A percentile compares a stretch with the other conserved stretches of the same genome.
phyloP scores from a whole-genome alignment of 2,888 invertebrate species.

The Oscheius sp. region DNA sequence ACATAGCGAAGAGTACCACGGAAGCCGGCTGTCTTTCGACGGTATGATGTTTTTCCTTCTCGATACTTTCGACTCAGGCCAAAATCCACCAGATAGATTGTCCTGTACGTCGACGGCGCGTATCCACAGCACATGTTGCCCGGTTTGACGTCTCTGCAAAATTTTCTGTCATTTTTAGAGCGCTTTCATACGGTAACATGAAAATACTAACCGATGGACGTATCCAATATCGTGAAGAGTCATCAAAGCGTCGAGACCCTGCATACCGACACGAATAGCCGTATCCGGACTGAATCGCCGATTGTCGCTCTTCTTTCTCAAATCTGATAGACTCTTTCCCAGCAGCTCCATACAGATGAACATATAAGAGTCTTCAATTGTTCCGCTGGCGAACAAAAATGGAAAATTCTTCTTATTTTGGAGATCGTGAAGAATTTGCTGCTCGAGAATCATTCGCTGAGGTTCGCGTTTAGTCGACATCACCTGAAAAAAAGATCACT shows the following conservation, averaged over 20 bases:
- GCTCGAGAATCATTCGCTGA: slow-evolving; percentile 30
- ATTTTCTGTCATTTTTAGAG: neutral
- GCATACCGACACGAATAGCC: slow-evolving; percentile 34
- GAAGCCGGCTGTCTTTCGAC: slow-evolving; percentile 33
- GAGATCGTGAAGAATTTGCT: slow-evolving; percentile 11
- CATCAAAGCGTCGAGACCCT: slow-evolving; percentile 18
- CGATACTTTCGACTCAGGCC: slow-evolving; percentile 33
- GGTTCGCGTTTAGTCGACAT: slow-evolving; percentile 20
- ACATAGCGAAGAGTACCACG: slow-evolving; percentile 39
- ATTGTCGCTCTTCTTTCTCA: slow-evolving; percentile 21
- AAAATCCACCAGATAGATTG: slow-evolving; percentile 39
- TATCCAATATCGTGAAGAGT: slow-evolving; percentile 37
- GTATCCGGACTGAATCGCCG: slow-evolving; percentile 15
- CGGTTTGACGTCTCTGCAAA: slow-evolving; percentile 35
- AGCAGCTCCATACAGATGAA: slow-evolving; percentile 35
- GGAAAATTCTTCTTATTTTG: slow-evolving; percentile 23
- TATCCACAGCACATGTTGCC: slow-evolving; percentile 36
- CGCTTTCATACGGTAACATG: neutral
- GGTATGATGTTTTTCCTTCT: neutral
- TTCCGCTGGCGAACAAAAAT: slow-evolving; percentile 23
- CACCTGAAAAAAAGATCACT: no score
- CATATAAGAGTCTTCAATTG: slow-evolving; percentile 23
- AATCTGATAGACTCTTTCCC: slow-evolving; percentile 35
- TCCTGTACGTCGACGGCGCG: neutral
- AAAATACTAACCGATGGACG: slow-evolving; percentile 24